Evolutionary conservation across 2,113 vertebrate genomes (phyloP), one percentile per base, ranked within the genome.

Genomic region (Bothrops jararaca): DNA sequence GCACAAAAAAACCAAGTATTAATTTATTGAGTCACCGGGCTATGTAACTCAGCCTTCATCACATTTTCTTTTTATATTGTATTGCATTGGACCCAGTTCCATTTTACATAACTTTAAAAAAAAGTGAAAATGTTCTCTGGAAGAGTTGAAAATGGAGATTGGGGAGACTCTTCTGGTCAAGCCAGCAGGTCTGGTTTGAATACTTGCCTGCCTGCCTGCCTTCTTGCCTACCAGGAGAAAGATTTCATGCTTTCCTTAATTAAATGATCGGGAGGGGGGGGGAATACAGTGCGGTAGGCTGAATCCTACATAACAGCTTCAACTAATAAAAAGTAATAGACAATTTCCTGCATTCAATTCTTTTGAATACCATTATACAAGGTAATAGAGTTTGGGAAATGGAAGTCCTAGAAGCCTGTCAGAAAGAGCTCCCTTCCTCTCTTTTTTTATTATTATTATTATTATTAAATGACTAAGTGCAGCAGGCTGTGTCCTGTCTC

Each of bases 401-500:
- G 97, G 97, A 98, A 98, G 98, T 97, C 98, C 98, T 97, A 96
- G 97, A 98, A 97, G 97, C 97, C 98, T 98, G 98, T 98, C 98
- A 98, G 97, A 98, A 96, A 96, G 92, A 97, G 95, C 96, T 93
- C 96, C 97, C 94, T 97, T 97, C 97, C 95, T 96, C 95, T 96
- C 93, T 97, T 96, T 48, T 96, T 97, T 92, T 89, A 42, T 42
- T 42, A 42, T 92, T 86, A 88, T 96, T 97, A 94, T 98, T 96
- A 52, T 98, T 97, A 98, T 98, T 98, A 98, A 98, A 99, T 98
- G 98, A 98, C 98, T 97, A 97, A 98, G 98, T 97, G 98, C 99
- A 99, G 98, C 98, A 98, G 98, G 98, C 98, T 99, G 98, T 98
- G 97, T 99, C 98, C 98, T 98, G 98, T 99, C 98, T 98, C 97